Conservation (phyloP, 1,140 invertebrate species). For the Aplysia californica region DNA sequence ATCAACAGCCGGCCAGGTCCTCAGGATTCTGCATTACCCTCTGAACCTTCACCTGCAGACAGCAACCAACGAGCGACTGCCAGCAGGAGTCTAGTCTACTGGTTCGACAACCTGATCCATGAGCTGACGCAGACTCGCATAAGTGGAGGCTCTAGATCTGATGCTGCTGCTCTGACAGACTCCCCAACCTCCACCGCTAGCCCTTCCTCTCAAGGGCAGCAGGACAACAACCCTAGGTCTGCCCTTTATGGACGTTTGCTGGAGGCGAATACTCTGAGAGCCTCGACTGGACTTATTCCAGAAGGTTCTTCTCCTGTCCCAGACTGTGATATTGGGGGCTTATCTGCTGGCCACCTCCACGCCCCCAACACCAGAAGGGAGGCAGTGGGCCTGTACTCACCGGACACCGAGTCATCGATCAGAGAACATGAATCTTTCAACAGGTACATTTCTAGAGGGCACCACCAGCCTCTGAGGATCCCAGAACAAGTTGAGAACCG, state of each 20-base stretch:
- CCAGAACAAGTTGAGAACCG: not conserved
- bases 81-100: not conserved
- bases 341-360: not conserved
- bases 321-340: not conserved
- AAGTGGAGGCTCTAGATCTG: not conserved
- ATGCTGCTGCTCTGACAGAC: not conserved
- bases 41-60: slow-evolving; percentile 17
- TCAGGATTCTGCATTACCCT: too few relatives aligned
- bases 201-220: not conserved
- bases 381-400: not conserved
- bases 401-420: slow-evolving; percentile 2
- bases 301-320: too few relatives aligned
- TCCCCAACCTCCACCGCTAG: not conserved
- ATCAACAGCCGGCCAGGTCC: not conserved
- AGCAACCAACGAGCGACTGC: slow-evolving; percentile 12
- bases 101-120: slow-evolving; percentile 13
- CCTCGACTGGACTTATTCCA: not conserved
- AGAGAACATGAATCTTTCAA: slow-evolving; percentile 37
- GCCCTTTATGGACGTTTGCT: not conserved
- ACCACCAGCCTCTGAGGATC: not conserved
- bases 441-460: slow-evolving; percentile 36
- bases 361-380: too few relatives aligned
- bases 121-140: not conserved
- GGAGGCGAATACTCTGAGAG: not conserved
- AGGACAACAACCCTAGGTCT: not conserved